Conservation (phyloP, 2,888 invertebrate genomes). For the Drosophila bunnanda region DNA sequence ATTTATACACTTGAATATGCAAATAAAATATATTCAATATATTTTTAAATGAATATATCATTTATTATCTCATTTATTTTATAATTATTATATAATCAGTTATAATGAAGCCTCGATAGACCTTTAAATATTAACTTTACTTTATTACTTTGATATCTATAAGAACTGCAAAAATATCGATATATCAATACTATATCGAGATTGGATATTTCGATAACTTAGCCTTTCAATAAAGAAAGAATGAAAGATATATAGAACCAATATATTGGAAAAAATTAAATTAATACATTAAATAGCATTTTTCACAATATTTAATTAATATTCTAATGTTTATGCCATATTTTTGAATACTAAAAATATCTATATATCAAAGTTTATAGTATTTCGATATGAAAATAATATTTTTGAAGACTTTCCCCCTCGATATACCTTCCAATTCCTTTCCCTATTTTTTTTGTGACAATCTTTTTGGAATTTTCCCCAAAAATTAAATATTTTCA, state of each 20-base stretch:
- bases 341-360: too few species aligned
- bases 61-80: too few species aligned
- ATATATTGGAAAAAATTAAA: too few species aligned
- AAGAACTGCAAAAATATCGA: too few species aligned
- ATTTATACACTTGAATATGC: not conserved
- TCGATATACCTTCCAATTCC: not conserved
- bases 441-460: not conserved
- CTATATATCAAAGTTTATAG: too few species aligned
- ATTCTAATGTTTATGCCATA: too few species aligned
- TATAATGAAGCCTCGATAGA: not conserved
- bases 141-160: too few species aligned
- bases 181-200: not conserved
- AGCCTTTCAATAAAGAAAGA: too few species aligned
- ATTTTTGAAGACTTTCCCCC: not conserved
- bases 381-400: not conserved
- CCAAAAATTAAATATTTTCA: not conserved
- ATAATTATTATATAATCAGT: too few species aligned
- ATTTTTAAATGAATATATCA: not conserved
- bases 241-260: too few species aligned
- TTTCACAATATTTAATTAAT: too few species aligned
- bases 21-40: not conserved
- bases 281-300: too few species aligned
- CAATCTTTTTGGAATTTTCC: not conserved
- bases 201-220: not conserved
- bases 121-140: not conserved